Base-by-base conservation (phyloP, 2,797 vertebrate genomes). In the Aeoliscus strigatus region DNA sequence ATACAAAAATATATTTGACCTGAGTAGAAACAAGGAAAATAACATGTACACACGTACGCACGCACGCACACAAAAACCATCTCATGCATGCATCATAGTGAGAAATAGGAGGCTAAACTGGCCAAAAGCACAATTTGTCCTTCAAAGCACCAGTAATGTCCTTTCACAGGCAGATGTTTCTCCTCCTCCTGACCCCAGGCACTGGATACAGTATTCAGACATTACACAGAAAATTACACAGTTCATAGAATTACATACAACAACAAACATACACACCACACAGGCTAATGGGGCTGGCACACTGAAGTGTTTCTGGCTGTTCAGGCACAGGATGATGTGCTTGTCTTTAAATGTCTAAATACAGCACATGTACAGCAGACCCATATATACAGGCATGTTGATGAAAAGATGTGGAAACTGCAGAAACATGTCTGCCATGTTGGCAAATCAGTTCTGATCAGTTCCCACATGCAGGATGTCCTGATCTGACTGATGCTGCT, bases 161-260 rank as follows among this genome's bases (percentile, higher is more conserved):
- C 54, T 60, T 40, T 56, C 44, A 36, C 4, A 9, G 53, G 40
- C 71, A 77, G 65, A 77, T 75, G 70, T 72, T 77, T 60, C 37
- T 59, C 41, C 38, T 62, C 45, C 48, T 68, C 16, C 48, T 66
- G 50, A 67, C 42, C 58, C 44, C 56, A 41, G 62, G 46, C 53
- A 9, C 29, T 27, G 57, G 37, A 39, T 23, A 25, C 36, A 24
- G 27, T 13, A 14, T 36, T 35, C 17, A 50, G 8, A 6, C 10
- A 10, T 13, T 25, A 25, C 24, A 25, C 24, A 25, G 24, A 35
- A 28, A 38, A 27, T 63, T 31, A 58, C 41, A 43, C 27, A 14
- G 16, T 34, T 23, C 32, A 34, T 25, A 44, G 24, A 53, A 21
- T 16, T 7, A 16, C 17, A 44, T 34, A 25, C 26, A 29, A 2